These are phyloP conservation scores for Malthinus flaveolus DNA, from an alignment of 2,888 invertebrate species.

Conservation along the genomic window DNA sequence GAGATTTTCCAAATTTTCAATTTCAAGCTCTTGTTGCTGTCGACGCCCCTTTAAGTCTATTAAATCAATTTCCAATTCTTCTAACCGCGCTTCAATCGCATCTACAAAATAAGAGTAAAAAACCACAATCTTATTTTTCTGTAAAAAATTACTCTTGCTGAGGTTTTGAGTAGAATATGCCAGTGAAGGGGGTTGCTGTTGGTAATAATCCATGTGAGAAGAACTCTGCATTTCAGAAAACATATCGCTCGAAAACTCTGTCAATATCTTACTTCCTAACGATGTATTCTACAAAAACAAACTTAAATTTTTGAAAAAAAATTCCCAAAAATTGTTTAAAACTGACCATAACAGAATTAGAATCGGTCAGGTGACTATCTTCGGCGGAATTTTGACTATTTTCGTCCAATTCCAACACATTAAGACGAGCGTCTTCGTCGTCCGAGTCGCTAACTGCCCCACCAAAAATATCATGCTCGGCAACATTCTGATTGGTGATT, in stretches of 20 bases:
- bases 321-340: background rate
- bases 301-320: constrained; percentile 11
- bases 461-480: constrained; percentile 88
- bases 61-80: constrained; percentile 73
- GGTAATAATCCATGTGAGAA: constrained; percentile 50
- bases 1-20: constrained; percentile 82
- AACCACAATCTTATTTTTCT: too few species aligned
- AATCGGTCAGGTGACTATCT: constrained; percentile 75
- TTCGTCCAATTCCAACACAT: constrained; percentile 79
- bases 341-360: constrained; percentile 60
- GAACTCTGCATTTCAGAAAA: constrained; percentile 53
- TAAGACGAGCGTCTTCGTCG: constrained; percentile 68
- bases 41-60: constrained; percentile 74
- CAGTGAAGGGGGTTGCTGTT: constrained; percentile 41
- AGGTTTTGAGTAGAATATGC: constrained; percentile 43
- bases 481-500: constrained; percentile 54
- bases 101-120: constrained; percentile 32
- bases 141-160: constrained; percentile 37
- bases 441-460: constrained; percentile 91
- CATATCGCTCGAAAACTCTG: constrained; percentile 67
- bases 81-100: constrained; percentile 61
- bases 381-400: constrained; percentile 73
- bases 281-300: constrained; percentile 44
- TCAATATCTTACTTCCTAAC: constrained; percentile 56
- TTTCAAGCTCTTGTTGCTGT: constrained; percentile 79